phyloP scores from a whole-genome alignment of 1,140 invertebrate species.

The Drosophila punjabiensis region DNA sequence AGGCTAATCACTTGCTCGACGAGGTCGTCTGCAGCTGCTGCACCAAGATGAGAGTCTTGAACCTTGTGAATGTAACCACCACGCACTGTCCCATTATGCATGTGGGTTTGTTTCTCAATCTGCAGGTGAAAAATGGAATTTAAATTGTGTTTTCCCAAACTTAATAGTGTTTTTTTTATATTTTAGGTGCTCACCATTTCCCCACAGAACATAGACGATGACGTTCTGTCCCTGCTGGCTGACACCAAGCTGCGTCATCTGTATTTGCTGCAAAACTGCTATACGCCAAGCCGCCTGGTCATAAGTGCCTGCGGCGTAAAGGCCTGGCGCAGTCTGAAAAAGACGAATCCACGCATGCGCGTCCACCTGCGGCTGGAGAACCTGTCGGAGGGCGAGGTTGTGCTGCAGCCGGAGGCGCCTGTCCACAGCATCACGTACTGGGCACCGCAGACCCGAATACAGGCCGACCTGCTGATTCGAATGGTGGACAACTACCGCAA shows the following conservation, averaged over 20 bases:
- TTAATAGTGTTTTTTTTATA: background rate
- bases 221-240: conserved; percentile 90
- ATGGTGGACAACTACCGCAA: conserved; percentile 88
- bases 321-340: conserved; percentile 86
- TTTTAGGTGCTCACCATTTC: conserved; percentile 89
- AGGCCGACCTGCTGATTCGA: conserved; percentile 85
- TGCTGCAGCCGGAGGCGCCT: conserved; percentile 88
- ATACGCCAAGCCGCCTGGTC: conserved; percentile 87
- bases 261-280: conserved; percentile 92
- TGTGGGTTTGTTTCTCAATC: conserved; percentile 91
- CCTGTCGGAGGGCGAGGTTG: conserved; percentile 85
- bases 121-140: conserved; percentile 86
- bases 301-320: conserved; percentile 84
- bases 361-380: conserved; percentile 88
- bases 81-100: conserved; percentile 91
- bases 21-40: conserved; percentile 90
- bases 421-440: conserved; percentile 90
- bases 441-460: conserved; percentile 87
- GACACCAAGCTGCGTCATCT: conserved; percentile 90
- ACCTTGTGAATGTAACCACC: conserved; percentile 92
- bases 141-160: fast-evolving
- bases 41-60: conserved; percentile 88
- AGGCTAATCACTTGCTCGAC: conserved; percentile 91
- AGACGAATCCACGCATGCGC: conserved; percentile 86
- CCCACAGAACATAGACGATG: conserved; percentile 93